Evolutionary conservation across 2,888 invertebrate species (phyloP), one percentile per base, ranked within the genome.

Genomic region (Acheta domesticus): DNA sequence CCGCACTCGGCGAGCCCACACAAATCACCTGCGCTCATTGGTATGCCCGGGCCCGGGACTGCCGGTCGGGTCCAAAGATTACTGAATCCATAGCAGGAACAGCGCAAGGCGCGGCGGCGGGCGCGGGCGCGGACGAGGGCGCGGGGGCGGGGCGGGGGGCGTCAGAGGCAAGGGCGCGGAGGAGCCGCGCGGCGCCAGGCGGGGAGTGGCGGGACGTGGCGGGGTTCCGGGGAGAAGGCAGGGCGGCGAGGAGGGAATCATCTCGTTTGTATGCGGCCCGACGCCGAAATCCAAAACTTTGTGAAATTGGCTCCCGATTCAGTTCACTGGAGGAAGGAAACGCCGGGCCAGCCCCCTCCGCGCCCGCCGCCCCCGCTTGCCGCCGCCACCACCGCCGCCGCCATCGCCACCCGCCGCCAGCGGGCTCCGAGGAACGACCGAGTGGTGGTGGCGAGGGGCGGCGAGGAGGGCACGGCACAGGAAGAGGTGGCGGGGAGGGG

Each of bases 291-390:
- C 87, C 87, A 87, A 87, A 88, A 88, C 87, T 88, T 88, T 87
- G 87, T 86, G 87, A 88, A 88, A 88, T 88, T 88, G 88, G 87
- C 87, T 88, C 87, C 87, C 88, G 88, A 88, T 88, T 86, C 88
- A 87, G 88, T 87, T 87, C 87, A 88, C 84, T 87, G 88, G 87
- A 87, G 87, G 87, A 87, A 86, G 87, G 86, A 87, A 87, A 86
- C 86, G 84, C 85, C 76, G 48, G 62, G 14, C 62, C n/a, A n/a
- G 62, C 16, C 16, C 83, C 83, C 84, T 83, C 74, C 62, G 62
- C 62, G 2, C 2, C 62, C 14, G 62, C 14, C 62, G 62, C 19
- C 50, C 3, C 50, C 50, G 14, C 19, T 19, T n/a, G 12, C 14
- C 50, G 12, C 62, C 62, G 1, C 75, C 62, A n/a, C 62, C 62